Evolutionary conservation across 2,888 invertebrate species (phyloP), one percentile per base, ranked within the genome.

Genomic region (Cyclophora punctaria): DNA sequence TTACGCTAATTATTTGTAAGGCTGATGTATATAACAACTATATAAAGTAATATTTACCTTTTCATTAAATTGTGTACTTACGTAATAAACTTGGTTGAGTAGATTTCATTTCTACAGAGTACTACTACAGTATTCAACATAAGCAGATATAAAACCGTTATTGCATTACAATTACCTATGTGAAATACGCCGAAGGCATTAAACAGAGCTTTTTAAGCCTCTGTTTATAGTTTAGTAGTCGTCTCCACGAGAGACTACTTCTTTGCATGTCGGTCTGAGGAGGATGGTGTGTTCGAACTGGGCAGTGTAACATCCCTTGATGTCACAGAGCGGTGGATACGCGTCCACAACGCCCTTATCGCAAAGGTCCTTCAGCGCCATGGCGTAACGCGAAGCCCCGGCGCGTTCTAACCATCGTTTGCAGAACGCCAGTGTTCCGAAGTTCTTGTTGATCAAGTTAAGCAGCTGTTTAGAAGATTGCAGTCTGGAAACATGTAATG

Each of bases 231-330:
- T 20, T 20, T 91, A 98, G 82, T 98, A 99, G 82, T 99, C 99
- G 58, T 96, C 95, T 37, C 99, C 99, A 56, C 99, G 94, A 35
- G 98, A 98, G 46, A 99, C 94, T 34, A 99, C 93, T 84, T 99
- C 99, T 84, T 99, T 99, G 90, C 98, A 99, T 0, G 98, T 98
- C 44, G 99, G 99, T 68, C 99, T 91, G 59, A 99, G 90, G 63
- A 99, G 93, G 69, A 99, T 95, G 3, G 99, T 99, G 84, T 99
- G 99, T 78, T 99, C 99, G 78, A 96, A 99, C 88, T 99, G 99
- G 45, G 99, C 99, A 0, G 99, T 99, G 86, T 98, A 99, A 79
- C 96, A 97, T 51, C 99, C 99, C 80, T 96, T 97, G 59, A 95
- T 92, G 87, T 99, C 99, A 75, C 98, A 99, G 49, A 99, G 91